These are phyloP conservation scores for Motacilla tschutschensis DNA, from an alignment of 2,113 vertebrate genomes.

Conservation along the genomic window DNA sequence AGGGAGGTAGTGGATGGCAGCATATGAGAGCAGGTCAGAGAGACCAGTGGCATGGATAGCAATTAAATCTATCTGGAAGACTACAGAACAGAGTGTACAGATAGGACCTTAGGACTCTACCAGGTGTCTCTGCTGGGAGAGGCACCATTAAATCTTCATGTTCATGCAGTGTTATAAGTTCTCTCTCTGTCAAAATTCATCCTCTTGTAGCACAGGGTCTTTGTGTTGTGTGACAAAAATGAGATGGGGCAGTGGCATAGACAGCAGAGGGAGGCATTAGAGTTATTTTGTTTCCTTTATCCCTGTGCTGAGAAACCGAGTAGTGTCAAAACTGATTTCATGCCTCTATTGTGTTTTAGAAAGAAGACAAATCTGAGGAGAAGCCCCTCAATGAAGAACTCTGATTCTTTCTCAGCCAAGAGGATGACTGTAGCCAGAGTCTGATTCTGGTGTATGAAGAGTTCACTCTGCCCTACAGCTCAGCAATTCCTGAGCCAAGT, in stretches of 20 bases:
- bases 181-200: neutral
- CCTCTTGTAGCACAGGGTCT: neutral
- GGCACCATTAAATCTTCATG: neutral
- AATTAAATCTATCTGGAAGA: neutral
- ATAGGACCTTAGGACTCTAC: neutral
- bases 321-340: neutral
- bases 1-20: neutral
- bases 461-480: neutral
- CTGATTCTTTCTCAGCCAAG: conserved; percentile 24
- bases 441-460: neutral
- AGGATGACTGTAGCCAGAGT: neutral
- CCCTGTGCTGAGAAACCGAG: neutral
- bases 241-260: neutral
- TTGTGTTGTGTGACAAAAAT: neutral
- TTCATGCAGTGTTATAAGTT: neutral
- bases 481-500: neutral
- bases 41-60: neutral
- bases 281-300: neutral
- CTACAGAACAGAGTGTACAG: neutral
- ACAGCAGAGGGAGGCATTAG: neutral
- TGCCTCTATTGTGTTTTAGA: conserved; percentile 58
- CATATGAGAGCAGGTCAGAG: neutral
- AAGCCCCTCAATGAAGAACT: conserved; percentile 64
- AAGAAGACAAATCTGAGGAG: conserved; percentile 48
- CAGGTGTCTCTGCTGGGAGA: neutral